Percentiles rank a stretch among this genome's conserved stretches.
Evolutionary conservation across 35 echinoderm and acorn worm genomes (phyloP).

Genomic region (Amphiura filiformis): DNA sequence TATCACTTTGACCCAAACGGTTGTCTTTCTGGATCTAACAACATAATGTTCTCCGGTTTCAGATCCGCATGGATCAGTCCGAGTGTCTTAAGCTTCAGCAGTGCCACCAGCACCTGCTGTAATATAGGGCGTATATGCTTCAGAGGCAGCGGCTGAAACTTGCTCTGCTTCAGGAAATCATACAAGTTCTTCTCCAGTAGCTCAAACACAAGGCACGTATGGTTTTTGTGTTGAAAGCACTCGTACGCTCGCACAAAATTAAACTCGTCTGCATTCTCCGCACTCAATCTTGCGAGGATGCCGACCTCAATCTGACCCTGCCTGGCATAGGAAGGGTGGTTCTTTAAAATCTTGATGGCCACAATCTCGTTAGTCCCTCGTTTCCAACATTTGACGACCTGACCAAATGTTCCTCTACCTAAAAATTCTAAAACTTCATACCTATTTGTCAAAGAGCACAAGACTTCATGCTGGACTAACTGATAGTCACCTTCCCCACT

Average conservation of each 20-base stretch:
- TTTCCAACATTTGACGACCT: slow-evolving; percentile 99
- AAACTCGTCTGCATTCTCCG: slow-evolving; percentile 97
- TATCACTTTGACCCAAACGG: slow-evolving; percentile 97
- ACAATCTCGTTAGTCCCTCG: slow-evolving; percentile 99
- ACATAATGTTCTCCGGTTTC: slow-evolving; percentile 99
- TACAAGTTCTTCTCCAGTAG: slow-evolving; percentile 96
- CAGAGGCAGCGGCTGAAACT: slow-evolving; percentile 90
- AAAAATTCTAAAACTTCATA: slow-evolving; percentile 98
- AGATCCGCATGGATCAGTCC: slow-evolving; percentile 97
- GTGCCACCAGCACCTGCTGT: slow-evolving; percentile 92
- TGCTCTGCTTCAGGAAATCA: slow-evolving; percentile 98
- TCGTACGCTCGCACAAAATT: slow-evolving; percentile 97
- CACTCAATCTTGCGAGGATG: slow-evolving; percentile 87
- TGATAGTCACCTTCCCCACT: slow-evolving; percentile 96
- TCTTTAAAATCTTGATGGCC: slow-evolving; percentile 98
- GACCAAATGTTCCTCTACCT: slow-evolving; percentile 93
- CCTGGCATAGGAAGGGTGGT: slow-evolving; percentile 93
- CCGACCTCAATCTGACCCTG: slow-evolving; percentile 98
- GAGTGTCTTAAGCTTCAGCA: slow-evolving; percentile 90
- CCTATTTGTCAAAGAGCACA: slow-evolving; percentile 94
- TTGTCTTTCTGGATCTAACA: slow-evolving; percentile 88
- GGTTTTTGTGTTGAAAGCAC: slow-evolving; percentile 98
- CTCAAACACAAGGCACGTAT: slow-evolving; percentile 98
- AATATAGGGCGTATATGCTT: slow-evolving; percentile 93
- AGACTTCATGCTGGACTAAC: slow-evolving; percentile 91